Evolutionary conservation across 2,797 vertebrate species (phyloP), one percentile per base, ranked within the genome.

Genomic region (Rhinogobio ventralis): DNA sequence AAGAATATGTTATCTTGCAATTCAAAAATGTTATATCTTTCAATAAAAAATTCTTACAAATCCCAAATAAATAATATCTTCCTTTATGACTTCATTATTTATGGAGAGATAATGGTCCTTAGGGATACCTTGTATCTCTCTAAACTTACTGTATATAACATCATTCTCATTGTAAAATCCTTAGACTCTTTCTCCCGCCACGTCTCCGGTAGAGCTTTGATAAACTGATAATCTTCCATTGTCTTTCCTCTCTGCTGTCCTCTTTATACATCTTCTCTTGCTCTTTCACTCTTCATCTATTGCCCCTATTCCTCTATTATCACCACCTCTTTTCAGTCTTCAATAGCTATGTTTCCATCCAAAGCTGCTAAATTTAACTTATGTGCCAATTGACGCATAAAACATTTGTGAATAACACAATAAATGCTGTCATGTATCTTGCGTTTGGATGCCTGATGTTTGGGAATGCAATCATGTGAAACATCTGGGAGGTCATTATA

Each of bases 201-300:
- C 19, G 0, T 51, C 28, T 51, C 17, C 46, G 1, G 30, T 30
- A 74, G 17, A 51, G 25, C 46, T 4, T 14, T 60, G 53, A 42
- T 42, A 17, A 76, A 76, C 33, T 77, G 53, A 60, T 60, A 76
- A 60, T 23, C 51, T 76, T 25, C 13, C 30, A 55, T 57, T 36
- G 36, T 76, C 68, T 10, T 36, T 36, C 33, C 4, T 39, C 9
- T 45, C 23, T 6, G 15, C 53, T 57, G 23, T 39, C 51, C 20
- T 25, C 23, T 76, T 76, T 36, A 39, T 36, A 75, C 3, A 57
- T 75, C 10, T 74, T 53, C 51, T 74, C 4, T 49, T 74, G 51
- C 49, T 53, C 28, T 74, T 74, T 53, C 28, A 33, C 49, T 36
- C 10, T 42, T 76, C 8, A 39, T 76, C 20, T 76, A 7, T 75